Evolutionary conservation across 1,140 invertebrate genomes (phyloP), one percentile per base, ranked within the genome.

Genomic region (Dreissena rostriformis): DNA sequence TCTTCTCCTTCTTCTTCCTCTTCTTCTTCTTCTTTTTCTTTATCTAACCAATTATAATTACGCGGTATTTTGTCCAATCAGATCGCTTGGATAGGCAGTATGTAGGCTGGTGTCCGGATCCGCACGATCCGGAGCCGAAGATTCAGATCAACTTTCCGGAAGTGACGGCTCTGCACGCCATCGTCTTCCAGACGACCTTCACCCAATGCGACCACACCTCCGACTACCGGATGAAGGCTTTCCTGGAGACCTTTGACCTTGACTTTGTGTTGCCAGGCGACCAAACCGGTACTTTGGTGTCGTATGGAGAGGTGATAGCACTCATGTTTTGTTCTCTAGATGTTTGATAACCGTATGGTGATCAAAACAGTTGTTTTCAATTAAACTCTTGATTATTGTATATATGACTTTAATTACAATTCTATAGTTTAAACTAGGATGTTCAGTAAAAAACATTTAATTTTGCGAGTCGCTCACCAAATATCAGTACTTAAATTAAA

Each of bases 181-280:
- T 82, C 11, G 72, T 82, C 1, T 75, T 82, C 39, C 80, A 82
- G 71, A 57, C 68, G 7, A 75, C 71, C 8, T 75, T 61, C 53
- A 71, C 80, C 39, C 29, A 53, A 5, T 82, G 80, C 22, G 70
- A 70, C 10, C 0, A 24, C 0, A 14, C 68, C 12, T 26, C n/a
- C 24, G 72, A 74, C 51, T 82, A 66, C 39, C 22, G 19, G 5
- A 19, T 29, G 15, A 71, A 82, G n/a, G 80, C 71, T 4, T 82
- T 74, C 57, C 55, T 82, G 26, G 49, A 75, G 52, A 82, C 80
- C 6, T 82, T 82, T 75, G 80, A 82, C 28, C 24, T 82, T 7
- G 53, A 82, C n/a, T 82, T 74, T 24, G 71, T 82, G 2, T 24
- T 75, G n/a, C 80, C 80, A 24, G 80, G 80, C 12, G 80, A 82